Conservation (phyloP, 2,888 invertebrate genomes). For the Platypus cylindrus region DNA sequence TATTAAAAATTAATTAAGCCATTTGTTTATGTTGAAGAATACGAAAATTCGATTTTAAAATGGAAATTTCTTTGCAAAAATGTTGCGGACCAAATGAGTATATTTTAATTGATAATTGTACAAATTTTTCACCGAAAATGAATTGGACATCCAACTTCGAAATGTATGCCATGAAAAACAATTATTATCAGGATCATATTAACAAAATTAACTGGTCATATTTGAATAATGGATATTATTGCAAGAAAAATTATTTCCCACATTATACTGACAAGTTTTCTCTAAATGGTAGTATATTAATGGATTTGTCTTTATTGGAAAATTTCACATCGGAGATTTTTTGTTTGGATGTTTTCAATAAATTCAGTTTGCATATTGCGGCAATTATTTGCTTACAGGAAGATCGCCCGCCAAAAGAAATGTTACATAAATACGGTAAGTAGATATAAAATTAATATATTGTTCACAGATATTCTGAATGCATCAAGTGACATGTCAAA, state of each 20-base stretch:
- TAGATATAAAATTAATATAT: background rate
- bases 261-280: background rate
- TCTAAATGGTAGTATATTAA: background rate
- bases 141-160: constrained; percentile 3
- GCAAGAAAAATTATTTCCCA: background rate
- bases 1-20: too few relatives aligned
- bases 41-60: too few relatives aligned
- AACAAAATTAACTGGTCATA: constrained; percentile 2
- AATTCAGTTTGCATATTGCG: background rate
- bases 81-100: constrained; percentile 15
- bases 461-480: background rate
- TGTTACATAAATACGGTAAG: constrained; percentile 1
- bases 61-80: constrained; percentile 9
- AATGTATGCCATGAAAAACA: background rate
- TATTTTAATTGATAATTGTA: too few relatives aligned
- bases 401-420: background rate
- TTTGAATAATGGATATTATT: constrained; percentile 1
- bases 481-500: too few relatives aligned
- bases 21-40: too few relatives aligned
- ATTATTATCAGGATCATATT: background rate
- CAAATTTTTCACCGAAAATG: constrained; percentile 5
- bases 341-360: constrained; percentile 5
- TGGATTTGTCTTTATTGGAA: constrained; percentile 1
- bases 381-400: background rate
- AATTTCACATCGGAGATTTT: background rate